A percentile compares a stretch with the other conserved stretches of the same genome.
These are phyloP conservation scores for Gymnobelideus leadbeateri DNA, from an alignment of 2,113 vertebrate genomes.

Conservation along the genomic window DNA sequence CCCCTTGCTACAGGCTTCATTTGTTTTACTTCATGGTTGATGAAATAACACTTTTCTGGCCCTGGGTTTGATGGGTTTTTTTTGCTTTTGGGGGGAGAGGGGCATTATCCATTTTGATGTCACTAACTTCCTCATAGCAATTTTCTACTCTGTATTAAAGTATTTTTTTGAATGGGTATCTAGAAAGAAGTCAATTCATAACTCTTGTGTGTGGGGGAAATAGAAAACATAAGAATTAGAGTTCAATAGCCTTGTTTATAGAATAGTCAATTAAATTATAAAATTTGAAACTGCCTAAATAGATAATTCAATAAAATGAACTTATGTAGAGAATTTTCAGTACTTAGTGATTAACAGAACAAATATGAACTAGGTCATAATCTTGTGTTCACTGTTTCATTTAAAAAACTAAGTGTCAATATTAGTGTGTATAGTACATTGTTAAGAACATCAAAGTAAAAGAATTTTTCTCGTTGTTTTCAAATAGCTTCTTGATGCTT, in stretches of 20 bases:
- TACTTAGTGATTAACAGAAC: background rate
- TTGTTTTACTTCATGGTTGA: conserved; percentile 37
- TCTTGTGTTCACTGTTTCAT: background rate
- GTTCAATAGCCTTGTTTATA: conserved; percentile 32
- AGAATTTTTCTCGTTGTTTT: conserved; percentile 26
- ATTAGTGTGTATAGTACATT: background rate
- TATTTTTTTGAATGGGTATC: conserved; percentile 20
- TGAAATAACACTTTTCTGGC: background rate
- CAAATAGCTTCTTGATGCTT: conserved; percentile 94
- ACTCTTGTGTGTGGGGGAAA: background rate
- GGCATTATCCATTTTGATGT: background rate
- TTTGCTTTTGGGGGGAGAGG: background rate
- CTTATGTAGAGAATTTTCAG: conserved; percentile 8
- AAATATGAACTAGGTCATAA: background rate
- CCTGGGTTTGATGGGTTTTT: background rate
- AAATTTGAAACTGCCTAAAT: conserved; percentile 1
- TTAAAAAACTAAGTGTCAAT: background rate
- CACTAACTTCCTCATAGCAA: background rate
- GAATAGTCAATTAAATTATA: background rate
- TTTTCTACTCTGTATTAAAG: conserved; percentile 23
- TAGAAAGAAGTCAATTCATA: conserved; percentile 30
- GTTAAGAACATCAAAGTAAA: conserved; percentile 15
- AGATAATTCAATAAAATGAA: conserved; percentile 47
- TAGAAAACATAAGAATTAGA: conserved; percentile 13
- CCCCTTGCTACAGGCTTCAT: background rate